These are phyloP conservation scores for Ormyrus thymus DNA, from an alignment of 2,888 invertebrate species.

Conservation along the genomic window DNA sequence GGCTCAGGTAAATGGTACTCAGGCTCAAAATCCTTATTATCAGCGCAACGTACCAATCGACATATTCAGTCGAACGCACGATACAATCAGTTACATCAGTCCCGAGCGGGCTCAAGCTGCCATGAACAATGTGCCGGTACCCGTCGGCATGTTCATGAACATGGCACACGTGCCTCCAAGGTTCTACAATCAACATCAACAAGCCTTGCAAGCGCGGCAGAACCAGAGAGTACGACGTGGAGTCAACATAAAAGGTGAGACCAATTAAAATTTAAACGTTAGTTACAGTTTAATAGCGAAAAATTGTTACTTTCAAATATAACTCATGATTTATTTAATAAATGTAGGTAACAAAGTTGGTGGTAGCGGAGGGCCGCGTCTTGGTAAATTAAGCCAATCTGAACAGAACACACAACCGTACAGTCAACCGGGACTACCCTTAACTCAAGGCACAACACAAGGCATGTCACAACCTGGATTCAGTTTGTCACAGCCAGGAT, in stretches of 20 bases:
- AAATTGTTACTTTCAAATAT: neutral
- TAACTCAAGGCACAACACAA: conserved; percentile 76
- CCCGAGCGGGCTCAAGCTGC: conserved; percentile 86
- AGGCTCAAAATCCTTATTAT: conserved; percentile 72
- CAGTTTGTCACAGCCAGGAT: conserved; percentile 81
- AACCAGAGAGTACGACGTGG: conserved; percentile 58
- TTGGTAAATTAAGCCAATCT: conserved; percentile 78
- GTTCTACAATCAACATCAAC: conserved; percentile 85
- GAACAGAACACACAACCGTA: conserved; percentile 85
- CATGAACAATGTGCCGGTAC: conserved; percentile 90
- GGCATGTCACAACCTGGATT: conserved; percentile 83
- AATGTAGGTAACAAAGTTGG: conserved; percentile 53
- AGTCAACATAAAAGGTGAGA: conserved; percentile 41
- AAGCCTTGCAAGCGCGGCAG: conserved; percentile 80
- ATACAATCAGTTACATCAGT: conserved; percentile 94
- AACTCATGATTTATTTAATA: neutral
- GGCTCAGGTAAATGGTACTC: conserved; percentile 69
- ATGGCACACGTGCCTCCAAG: conserved; percentile 87
- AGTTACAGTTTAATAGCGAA: neutral
- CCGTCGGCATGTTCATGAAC: conserved; percentile 95
- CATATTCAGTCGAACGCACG: conserved; percentile 85
- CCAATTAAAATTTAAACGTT: too few species aligned
- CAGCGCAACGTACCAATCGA: conserved; percentile 77
- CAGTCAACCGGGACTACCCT: conserved; percentile 75
- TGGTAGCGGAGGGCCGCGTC: conserved; percentile 66